A percentile compares a stretch with the other conserved stretches of the same genome.
Evolutionary conservation across 2,888 invertebrate species (phyloP).

Genomic region (Acholoe squamosa): DNA sequence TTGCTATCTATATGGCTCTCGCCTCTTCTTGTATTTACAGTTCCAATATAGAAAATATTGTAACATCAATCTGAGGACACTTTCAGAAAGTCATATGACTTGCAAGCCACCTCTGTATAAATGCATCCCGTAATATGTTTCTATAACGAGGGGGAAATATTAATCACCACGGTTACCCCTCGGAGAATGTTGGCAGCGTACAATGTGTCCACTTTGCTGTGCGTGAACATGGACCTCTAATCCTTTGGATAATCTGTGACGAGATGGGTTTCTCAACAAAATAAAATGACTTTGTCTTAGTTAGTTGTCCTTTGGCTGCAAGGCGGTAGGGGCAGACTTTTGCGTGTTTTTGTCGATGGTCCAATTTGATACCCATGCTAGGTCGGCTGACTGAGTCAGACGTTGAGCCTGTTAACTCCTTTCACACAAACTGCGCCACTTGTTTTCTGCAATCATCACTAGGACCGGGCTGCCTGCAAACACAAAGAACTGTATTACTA

Average conservation of each 20-base stretch:
- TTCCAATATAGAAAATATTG: neutral
- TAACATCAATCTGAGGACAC: neutral
- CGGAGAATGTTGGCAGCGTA: neutral
- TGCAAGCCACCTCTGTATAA: constrained; percentile 12
- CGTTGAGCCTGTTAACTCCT: neutral
- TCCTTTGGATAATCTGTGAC: neutral
- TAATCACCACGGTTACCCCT: neutral
- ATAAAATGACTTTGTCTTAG: constrained; percentile 2
- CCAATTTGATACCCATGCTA: neutral
- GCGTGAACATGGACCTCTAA: neutral
- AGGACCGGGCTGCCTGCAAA: constrained; percentile 50
- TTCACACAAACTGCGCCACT: neutral
- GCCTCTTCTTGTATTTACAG: neutral
- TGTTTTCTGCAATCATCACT: neutral
- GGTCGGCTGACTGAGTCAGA: neutral
- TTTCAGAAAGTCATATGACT: neutral
- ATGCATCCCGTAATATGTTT: constrained; percentile 39
- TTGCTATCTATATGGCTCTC: neutral
- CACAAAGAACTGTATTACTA: constrained; percentile 1
- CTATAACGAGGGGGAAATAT: neutral
- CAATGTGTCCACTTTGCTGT: neutral
- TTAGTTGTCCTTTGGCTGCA: neutral
- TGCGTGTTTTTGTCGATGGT: neutral
- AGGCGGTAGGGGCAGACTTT: neutral
- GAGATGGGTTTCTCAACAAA: neutral